Base-by-base conservation (phyloP, 2,888 invertebrate genomes). In the Polymixis flavicincta region DNA sequence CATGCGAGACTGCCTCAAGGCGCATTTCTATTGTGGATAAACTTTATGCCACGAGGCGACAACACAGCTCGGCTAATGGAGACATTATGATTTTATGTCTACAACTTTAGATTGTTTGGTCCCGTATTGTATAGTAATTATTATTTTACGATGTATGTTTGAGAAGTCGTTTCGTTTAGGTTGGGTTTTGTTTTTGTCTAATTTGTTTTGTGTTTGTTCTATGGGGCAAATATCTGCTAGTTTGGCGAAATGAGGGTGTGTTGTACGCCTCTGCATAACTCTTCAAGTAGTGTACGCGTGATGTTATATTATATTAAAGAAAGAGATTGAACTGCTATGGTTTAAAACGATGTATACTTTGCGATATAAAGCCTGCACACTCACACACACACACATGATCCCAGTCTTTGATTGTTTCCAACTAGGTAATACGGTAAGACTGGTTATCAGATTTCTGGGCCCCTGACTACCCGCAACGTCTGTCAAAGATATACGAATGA, bases 11-110 rank as follows among this genome's bases (percentile, higher is more conserved):
- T 75, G 89, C 86, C 89, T 87, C 79, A 73, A 86, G 90, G 89
- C 90, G 83, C 79, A 86, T 86, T 90, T 90, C 86, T 86, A 87
- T 86, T 89, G 90, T 85, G 85, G 83, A 82, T 87, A 87, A 88
- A 88, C 85, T 90, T 88, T 85, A 82, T 78, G 70, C 78, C 78
- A 85, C 66, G 52, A 74, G 78, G 90, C 90, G 90, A 90, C 91
- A 87, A 91, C 80, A 84, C 69, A 71, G 80, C 82, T 70, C 45
- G 50, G 28, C 61, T 84, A 83, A 85, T 84, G 80, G 84, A 82
- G 88, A 90, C 82, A 88, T 87, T 84, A 73, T 73, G 80, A 82
- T 87, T 85, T 82, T 79, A 86, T 76, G 78, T 82, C 82, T 78
- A 67, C 73, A 87, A 85, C 83, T 88, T 87, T 77, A 76, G 72